These are phyloP conservation scores for Fabriciana adippe DNA, from an alignment of 2,888 invertebrate genomes.

Conservation along the genomic window DNA sequence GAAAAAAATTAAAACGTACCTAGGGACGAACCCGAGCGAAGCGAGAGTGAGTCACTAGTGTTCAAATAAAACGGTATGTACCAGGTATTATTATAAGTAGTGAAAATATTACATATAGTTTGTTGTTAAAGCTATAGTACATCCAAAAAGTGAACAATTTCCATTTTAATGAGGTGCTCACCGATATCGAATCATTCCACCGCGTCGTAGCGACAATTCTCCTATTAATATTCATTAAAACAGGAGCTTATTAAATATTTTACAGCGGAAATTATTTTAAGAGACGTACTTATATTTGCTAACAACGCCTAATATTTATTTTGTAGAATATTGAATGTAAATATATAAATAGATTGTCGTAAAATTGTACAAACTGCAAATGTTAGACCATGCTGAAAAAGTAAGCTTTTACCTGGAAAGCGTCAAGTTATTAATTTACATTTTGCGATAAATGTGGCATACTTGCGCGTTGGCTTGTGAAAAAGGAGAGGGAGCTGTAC, in stretches of 20 bases:
- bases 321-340: too few species aligned
- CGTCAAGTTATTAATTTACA: constrained; percentile 11
- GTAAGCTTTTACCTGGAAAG: constrained; percentile 1
- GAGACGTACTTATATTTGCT: background rate
- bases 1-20: too few species aligned
- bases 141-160: constrained; percentile 21
- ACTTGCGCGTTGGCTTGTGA: constrained; percentile 14
- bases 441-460: constrained; percentile 17
- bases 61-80: too few species aligned
- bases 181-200: background rate
- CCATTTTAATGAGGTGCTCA: constrained; percentile 21
- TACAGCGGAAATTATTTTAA: background rate
- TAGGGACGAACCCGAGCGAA: too few species aligned
- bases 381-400: too few species aligned
- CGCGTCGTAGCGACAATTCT: constrained; percentile 14
- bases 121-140: too few species aligned
- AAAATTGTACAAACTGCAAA: too few species aligned
- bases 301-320: too few species aligned
- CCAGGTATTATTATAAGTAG: too few species aligned
- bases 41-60: too few species aligned
- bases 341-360: too few species aligned
- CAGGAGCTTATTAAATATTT: constrained; percentile 31
- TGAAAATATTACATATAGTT: too few species aligned
- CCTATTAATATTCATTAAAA: constrained; percentile 41
- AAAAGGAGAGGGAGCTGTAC: constrained; percentile 15